Base-by-base conservation (phyloP, 2,797 vertebrate genomes). In the Pipistrellus kuhlii region DNA sequence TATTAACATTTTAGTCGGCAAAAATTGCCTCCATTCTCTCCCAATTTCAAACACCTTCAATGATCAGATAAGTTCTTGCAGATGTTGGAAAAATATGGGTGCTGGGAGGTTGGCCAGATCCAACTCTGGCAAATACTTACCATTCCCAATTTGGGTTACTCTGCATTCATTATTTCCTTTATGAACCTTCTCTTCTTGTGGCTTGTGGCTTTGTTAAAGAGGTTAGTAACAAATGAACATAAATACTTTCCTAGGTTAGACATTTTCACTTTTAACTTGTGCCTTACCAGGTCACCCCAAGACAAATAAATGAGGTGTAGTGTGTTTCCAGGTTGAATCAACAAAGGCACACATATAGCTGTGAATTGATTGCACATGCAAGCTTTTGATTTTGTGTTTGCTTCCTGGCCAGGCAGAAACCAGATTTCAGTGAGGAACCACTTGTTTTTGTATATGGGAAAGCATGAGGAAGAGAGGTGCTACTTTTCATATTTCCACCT, bases 261-360 rank as follows among this genome's bases (percentile, higher is more conserved):
- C 85, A 94, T 95, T 95, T 97, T 97, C 88, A 94, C 89, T 97
- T 97, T 97, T 96, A 98, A 94, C 71, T 96, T 93, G 88, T 90
- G 96, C 81, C 95, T 97, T 90, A 93, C 44, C 92, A 96, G 94
- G 80, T 90, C 95, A 95, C 57, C 85, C 91, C 27, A 97, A 97
- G 83, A 96, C 94, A 97, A 95, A 95, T 75, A 77, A 78, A 92
- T 8, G 66, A 91, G 87, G 95, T 96, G 90, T 94, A 95, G 90
- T 77, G 30, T 68, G 85, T 9, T 92, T 55, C 94, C 85, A 91
- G 91, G 82, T 4, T 95, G 86, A 89, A 92, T 93, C 69, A 21
- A 69, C 86, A 48, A 95, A 94, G 96, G 80, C 83, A 53, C 90
- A 95, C 82, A 94, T 97, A 86, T 84, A 95, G 92, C 93, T 97